These are phyloP conservation scores for Vannuccia rotundouncinata DNA, from an alignment of 2,888 invertebrate genomes.

Conservation along the genomic window DNA sequence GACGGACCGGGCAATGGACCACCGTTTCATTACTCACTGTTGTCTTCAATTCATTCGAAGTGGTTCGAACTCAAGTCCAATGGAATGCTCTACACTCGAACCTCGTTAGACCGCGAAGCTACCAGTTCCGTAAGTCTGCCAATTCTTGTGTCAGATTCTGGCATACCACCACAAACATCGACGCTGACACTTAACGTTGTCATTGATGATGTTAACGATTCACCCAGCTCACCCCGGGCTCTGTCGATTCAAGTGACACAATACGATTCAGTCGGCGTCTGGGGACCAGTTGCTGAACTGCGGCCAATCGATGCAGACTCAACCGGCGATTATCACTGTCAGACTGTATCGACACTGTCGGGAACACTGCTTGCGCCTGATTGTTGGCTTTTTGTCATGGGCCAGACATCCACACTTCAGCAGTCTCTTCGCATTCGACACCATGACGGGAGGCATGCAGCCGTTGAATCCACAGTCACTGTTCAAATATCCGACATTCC, in stretches of 20 bases:
- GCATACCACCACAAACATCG: constrained; percentile 66
- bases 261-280: constrained; percentile 44
- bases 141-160: constrained; percentile 79
- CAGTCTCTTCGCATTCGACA: constrained; percentile 71
- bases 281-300: constrained; percentile 78
- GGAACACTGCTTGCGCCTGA: constrained; percentile 70
- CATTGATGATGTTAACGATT: constrained; percentile 78
- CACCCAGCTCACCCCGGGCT: constrained; percentile 73
- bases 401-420: constrained; percentile 41
- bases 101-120: constrained; percentile 69
- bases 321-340: constrained; percentile 77
- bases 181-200: constrained; percentile 69
- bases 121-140: constrained; percentile 68
- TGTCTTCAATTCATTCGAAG: constrained; percentile 66
- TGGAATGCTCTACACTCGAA: constrained; percentile 70
- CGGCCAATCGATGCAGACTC: constrained; percentile 82
- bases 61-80: constrained; percentile 69
- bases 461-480: constrained; percentile 75
- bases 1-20: constrained; percentile 82
- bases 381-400: constrained; percentile 61
- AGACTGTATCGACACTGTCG: constrained; percentile 56
- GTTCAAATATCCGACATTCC: constrained; percentile 72
- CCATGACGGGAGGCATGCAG: constrained; percentile 74
- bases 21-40: constrained; percentile 72
- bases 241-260: constrained; percentile 66